Percentiles rank a stretch among this genome's conserved stretches.
These are phyloP conservation scores for Sebastes diaconus DNA, from an alignment of 2,797 vertebrate genomes.

Conservation along the genomic window DNA sequence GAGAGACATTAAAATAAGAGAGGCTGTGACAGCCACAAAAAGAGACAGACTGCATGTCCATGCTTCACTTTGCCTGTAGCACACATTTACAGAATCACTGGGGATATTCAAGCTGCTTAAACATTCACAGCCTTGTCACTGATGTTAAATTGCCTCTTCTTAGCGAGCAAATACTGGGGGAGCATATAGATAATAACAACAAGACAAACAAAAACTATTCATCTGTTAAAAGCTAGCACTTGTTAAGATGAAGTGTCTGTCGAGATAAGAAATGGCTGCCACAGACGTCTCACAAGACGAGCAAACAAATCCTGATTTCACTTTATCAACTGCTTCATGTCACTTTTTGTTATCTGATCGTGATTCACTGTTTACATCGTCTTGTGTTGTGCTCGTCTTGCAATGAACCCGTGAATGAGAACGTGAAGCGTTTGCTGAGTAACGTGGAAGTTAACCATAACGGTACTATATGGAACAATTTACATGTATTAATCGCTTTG, in stretches of 20 bases:
- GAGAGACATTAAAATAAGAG: not conserved
- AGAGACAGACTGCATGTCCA: constrained; percentile 6
- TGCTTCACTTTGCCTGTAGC: constrained; percentile 15
- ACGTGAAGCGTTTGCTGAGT: not conserved
- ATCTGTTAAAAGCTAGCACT: constrained; percentile 29
- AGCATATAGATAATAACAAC: constrained; percentile 40
- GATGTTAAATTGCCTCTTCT: constrained; percentile 51
- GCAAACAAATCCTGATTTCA: constrained; percentile 24
- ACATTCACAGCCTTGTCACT: constrained; percentile 51
- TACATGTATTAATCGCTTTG: not conserved
- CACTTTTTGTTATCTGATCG: constrained; percentile 11
- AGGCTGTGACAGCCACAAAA: constrained; percentile 13
- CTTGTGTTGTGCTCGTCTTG: not conserved
- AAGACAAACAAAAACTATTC: constrained; percentile 52
- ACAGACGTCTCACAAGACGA: constrained; percentile 4
- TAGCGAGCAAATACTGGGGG: constrained; percentile 13
- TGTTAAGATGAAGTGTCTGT: constrained; percentile 36
- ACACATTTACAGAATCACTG: constrained; percentile 30
- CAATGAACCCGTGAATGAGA: not conserved
- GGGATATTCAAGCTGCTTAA: constrained; percentile 34
- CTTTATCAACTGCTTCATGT: constrained; percentile 12
- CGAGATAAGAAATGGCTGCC: constrained; percentile 35
- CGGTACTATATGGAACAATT: not conserved
- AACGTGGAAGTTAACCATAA: not conserved
- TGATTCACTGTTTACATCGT: not conserved